phyloP scores from a whole-genome alignment of 2,113 vertebrate species.

The Ictalurus punctatus region DNA sequence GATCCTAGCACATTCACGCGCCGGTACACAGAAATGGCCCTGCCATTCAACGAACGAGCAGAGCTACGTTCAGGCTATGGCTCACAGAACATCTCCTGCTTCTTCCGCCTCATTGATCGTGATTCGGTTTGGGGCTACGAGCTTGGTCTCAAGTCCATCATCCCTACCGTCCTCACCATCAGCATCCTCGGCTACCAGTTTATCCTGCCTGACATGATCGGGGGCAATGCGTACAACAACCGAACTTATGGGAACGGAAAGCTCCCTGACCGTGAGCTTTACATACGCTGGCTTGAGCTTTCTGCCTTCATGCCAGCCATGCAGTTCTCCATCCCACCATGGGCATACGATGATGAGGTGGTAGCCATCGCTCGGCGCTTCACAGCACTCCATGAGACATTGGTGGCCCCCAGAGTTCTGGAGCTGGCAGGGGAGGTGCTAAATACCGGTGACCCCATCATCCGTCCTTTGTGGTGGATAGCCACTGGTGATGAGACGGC shows the following conservation, averaged over 20 bases:
- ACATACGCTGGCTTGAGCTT: constrained; percentile 95
- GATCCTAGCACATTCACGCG: constrained; percentile 91
- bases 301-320: constrained; percentile 96
- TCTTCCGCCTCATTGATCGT: constrained; percentile 89
- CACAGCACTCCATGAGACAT: constrained; percentile 81
- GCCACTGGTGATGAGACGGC: constrained; percentile 83
- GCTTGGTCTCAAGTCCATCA: constrained; percentile 89
- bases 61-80: constrained; percentile 91
- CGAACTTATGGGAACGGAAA: constrained; percentile 68
- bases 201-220: constrained; percentile 88
- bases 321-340: constrained; percentile 96
- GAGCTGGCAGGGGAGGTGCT: constrained; percentile 89
- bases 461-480: constrained; percentile 98
- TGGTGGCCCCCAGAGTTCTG: constrained; percentile 89
- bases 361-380: constrained; percentile 91
- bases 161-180: constrained; percentile 91
- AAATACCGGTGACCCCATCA: constrained; percentile 90
- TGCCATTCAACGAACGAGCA: constrained; percentile 84
- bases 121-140: constrained; percentile 94
- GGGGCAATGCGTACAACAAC: constrained; percentile 78
- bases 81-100: constrained; percentile 92
- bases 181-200: constrained; percentile 94
- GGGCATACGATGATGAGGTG: constrained; percentile 89
- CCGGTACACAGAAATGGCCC: constrained; percentile 90
- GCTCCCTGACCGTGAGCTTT: constrained; percentile 89